Evolutionary conservation across 2,888 invertebrate genomes (phyloP), one percentile per base, ranked within the genome.

Genomic region (Tetragonisca angustula): DNA sequence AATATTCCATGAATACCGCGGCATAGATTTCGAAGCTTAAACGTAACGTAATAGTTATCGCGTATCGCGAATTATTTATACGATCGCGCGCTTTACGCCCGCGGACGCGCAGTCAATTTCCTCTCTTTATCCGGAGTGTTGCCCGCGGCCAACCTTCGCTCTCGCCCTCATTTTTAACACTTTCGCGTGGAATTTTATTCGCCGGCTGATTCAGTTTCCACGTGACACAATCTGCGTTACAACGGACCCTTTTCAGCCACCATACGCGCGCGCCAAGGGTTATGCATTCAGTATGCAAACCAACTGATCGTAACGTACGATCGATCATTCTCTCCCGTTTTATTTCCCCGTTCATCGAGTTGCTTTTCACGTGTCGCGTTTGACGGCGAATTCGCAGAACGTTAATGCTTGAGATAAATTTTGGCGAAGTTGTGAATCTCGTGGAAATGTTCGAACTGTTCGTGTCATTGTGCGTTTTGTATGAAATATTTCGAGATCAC

Each of bases 1-100:
- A 80, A 81, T 81, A 81, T 81, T 81, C 74, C 74, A 79, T 74
- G 80, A 81, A 81, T 81, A 81, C 56, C 61, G 27, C 21, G 81
- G 32, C 43, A 73, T 74, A 74, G 80, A 81, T 81, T 73, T 81
- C 56, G 69, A 4, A 43, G 69, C 11, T 72, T 62, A 68, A 32
- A 73, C 54, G 68, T 69, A 64, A 74, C 64, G 56, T 32, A 19
- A 74, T 69, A 54, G 73, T 72, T 78, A 79, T 79, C 71, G 59
- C 27, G 59, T 21, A 11, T 43, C 24, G n/a, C 13, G 69, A 73
- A 79, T 81, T 79, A 79, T 79, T 81, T 81, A 79, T 81, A n/a
- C 49, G 59, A 68, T 49, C 49, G 50, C 68, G 19, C 52, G 79
- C 62, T 72, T 49, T 17, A 27, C 21, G 61, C 21, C 27, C 24